Base-by-base conservation (phyloP, 2,113 vertebrate species). In the Nycticebus coucang region DNA sequence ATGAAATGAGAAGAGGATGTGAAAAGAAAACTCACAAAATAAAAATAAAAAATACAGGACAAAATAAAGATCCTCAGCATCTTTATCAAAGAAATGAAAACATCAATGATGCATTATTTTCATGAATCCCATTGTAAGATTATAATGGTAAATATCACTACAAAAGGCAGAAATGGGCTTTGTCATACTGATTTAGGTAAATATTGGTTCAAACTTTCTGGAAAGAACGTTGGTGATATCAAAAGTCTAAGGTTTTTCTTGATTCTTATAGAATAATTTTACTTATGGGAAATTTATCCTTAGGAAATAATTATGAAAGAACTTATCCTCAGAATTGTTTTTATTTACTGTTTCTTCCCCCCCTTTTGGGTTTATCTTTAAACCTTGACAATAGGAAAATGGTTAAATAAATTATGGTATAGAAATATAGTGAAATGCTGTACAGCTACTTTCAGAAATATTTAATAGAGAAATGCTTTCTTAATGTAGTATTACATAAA, bases 401-500 rank as follows among this genome's bases (percentile, higher is more conserved):
- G 45, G 30, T 89, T 72, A 80, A 85, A 85, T 89, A 93, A 62
- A 93, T 79, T 72, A 57, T 79, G 35, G 41, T 79, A 30, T 79
- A 33, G 11, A 93, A 79, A 79, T 69, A 55, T 4, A 85, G 28
- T 89, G 28, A 93, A 64, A 85, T 93, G 35, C 35, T 72, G 55
- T 57, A 55, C 2, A 35, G n/a, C 28, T 18, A 35, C 89, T 78
- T 89, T 4, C 62, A 83, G 66, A 45, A 7, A 37, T 87, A n/a
- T 69, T 92, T 82, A 87, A 74, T 33, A 50, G 28, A 19, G 24
- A 79, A 89, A 64, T 24, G 1, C 22, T 85, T 88, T 80, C 33
- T 79, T 85, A 28, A 79, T 53, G 18, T 50, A 50, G 35, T 28
- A 12, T 55, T 85, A 0, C 30, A 85, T 79, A 22, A 57, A 55